phyloP scores from a whole-genome alignment of 1,140 invertebrate genomes.

The Anadara kagoshimensis region DNA sequence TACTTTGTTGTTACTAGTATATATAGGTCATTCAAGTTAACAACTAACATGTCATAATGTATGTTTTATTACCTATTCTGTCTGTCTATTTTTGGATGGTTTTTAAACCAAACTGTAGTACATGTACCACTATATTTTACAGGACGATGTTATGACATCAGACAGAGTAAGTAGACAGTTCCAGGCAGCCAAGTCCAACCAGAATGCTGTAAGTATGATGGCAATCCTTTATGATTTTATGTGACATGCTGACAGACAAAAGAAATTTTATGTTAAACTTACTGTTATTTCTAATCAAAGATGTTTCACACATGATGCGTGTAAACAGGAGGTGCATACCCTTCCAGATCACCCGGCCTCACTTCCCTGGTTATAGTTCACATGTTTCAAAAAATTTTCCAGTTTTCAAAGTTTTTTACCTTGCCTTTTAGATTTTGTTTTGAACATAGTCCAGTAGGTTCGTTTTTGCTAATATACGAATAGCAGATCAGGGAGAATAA shows the following conservation, averaged over 20 bases:
- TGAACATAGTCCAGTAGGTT: neutral
- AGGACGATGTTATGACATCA: conserved; percentile 78
- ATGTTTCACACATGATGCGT: neutral
- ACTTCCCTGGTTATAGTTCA: too few relatives aligned
- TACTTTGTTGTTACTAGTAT: too few relatives aligned
- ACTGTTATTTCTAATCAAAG: neutral
- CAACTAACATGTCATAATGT: neutral
- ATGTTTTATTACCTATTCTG: neutral
- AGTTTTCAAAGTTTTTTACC: too few relatives aligned
- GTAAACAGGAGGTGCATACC: too few relatives aligned
- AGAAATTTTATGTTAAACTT: neutral
- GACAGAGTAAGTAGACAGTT: conserved; percentile 79
- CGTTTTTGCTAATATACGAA: neutral
- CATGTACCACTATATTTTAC: conserved; percentile 15
- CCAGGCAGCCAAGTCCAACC: conserved; percentile 74
- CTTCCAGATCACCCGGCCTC: too few relatives aligned
- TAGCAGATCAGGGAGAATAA: neutral
- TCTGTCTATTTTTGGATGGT: too few relatives aligned
- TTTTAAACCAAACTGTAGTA: too few relatives aligned
- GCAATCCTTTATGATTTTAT: neutral
- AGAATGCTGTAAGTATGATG: conserved; percentile 68
- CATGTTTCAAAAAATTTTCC: too few relatives aligned
- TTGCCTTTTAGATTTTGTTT: neutral
- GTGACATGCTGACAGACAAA: neutral
- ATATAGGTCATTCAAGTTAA: too few relatives aligned